Evolutionary conservation across 92 coral and sea anemone species (phyloP).

Genomic region (Zoanthus gigantus): DNA sequence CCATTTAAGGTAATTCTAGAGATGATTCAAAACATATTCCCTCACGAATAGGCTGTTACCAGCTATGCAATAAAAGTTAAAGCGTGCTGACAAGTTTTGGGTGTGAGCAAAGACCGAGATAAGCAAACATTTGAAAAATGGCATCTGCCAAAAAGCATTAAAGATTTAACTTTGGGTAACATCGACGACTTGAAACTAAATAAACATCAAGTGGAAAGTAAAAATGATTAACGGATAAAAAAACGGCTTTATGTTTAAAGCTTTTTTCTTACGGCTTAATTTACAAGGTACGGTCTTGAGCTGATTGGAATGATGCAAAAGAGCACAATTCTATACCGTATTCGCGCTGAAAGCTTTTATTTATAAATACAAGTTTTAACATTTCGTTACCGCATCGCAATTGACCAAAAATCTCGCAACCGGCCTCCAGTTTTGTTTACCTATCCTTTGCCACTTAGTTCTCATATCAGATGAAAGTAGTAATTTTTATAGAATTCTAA

Average conservation of each 20-base stretch:
- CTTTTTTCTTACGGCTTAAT: not conserved
- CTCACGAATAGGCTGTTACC: not conserved
- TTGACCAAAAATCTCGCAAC: not conserved
- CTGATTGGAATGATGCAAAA: not conserved
- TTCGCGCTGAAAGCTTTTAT: not conserved
- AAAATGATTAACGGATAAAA: not conserved
- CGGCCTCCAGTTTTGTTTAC: too few relatives aligned
- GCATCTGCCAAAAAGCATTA: not conserved
- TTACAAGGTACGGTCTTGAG: not conserved
- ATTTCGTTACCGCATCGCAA: not conserved
- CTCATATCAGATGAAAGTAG: not conserved
- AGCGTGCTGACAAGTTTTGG: not conserved
- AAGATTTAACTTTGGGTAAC: not conserved
- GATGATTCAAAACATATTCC: not conserved
- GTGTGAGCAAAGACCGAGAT: not conserved
- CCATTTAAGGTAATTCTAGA: too few relatives aligned
- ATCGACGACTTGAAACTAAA: not conserved
- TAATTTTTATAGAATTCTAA: not conserved
- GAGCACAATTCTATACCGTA: too few relatives aligned
- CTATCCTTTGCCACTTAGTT: not conserved
- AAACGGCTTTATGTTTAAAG: not conserved
- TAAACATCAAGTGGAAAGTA: not conserved
- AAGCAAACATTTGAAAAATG: not conserved
- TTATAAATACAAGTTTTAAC: not conserved
- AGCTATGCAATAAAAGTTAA: not conserved